Base-by-base conservation (phyloP, 2,888 invertebrate species). In the Scelioninae gen. 1 region DNA sequence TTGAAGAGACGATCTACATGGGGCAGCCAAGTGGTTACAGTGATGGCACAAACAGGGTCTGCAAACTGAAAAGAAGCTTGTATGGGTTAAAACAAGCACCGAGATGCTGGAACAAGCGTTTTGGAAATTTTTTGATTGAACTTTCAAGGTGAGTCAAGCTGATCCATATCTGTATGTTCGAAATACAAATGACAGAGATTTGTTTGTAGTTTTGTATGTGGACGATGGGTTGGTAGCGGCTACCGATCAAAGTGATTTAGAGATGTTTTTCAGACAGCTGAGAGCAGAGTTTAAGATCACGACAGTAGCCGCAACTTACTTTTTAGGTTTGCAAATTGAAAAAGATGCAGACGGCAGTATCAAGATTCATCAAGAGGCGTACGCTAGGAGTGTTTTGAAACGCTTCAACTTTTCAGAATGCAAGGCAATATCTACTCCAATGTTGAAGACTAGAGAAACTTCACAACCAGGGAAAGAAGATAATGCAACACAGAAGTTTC, bases 81-180 rank as follows among this genome's bases (percentile, higher is more conserved):
- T 88, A 89, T 82, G 87, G 89, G 8, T 66, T 89, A 9, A 89
- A 88, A 71, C 88, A 89, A 85, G 84, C 88, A 16, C 85, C 88
- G 31, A 82, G 87, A 62, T 80, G 82, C 43, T 89, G 87, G 87
- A 87, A 88, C 29, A 71, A 68, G 51, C 66, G 68, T 1, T 72
- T 84, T 45, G 49, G 68, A 11, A 66, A 51, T 16, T 77, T 77
- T 23, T 29, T 84, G 7, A 15, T 60, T 23, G 15, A 62, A 53
- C 47, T 71, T 77, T 84, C 15, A 60, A 55, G 15, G 53, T 16
- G 32, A 82, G 76, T 40, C 47, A 81, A 32, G 75, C 81, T 10
- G 81, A 79, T 68, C 72, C 85, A 9, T 83, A 79, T 45, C 10
- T 82, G 38, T 83, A 53, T 58, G n/a, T 79, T 66, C 56, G 32